Evolutionary conservation across 2,888 invertebrate genomes (phyloP).

Genomic region (Cryptus viduatorius): DNA sequence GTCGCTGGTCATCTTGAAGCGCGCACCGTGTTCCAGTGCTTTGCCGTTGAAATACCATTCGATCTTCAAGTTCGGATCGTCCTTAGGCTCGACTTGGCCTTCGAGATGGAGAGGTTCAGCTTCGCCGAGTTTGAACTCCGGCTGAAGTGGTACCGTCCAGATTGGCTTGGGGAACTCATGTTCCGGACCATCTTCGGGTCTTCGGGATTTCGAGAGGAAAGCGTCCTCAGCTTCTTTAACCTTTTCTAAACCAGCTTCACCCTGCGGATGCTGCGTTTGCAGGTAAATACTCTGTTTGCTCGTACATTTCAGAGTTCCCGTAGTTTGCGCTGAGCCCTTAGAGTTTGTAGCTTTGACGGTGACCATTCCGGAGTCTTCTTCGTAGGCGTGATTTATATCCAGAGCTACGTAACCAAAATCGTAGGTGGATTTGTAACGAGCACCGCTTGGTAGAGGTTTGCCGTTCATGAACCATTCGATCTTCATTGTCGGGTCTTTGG

Average conservation of each 20-base stretch:
- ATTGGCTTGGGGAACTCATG: constrained; percentile 93
- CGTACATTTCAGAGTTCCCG: constrained; percentile 94
- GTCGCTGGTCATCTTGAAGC: constrained; percentile 97
- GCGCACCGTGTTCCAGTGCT: constrained; percentile 93
- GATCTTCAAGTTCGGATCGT: constrained; percentile 95
- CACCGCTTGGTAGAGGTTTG: constrained; percentile 93
- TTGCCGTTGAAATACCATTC: constrained; percentile 98
- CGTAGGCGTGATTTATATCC: constrained; percentile 94
- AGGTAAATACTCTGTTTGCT: constrained; percentile 92
- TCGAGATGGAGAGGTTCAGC: constrained; percentile 96
- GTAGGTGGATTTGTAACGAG: constrained; percentile 96
- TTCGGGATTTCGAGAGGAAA: constrained; percentile 89
- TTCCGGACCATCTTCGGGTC: constrained; percentile 90
- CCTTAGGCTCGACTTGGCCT: constrained; percentile 97
- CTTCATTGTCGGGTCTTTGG: constrained; percentile 95
- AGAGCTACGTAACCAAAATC: constrained; percentile 98
- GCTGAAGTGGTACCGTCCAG: constrained; percentile 93
- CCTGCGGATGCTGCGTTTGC: constrained; percentile 98
- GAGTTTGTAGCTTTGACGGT: constrained; percentile 95
- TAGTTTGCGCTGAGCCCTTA: constrained; percentile 95
- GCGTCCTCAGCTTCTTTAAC: constrained; percentile 96
- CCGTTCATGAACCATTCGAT: constrained; percentile 99
- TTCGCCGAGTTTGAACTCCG: constrained; percentile 93
- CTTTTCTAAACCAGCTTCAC: constrained; percentile 94
- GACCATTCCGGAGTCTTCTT: constrained; percentile 96